These are phyloP conservation scores for Hypomesus transpacificus DNA, from an alignment of 2,113 vertebrate genomes.

Conservation along the genomic window DNA sequence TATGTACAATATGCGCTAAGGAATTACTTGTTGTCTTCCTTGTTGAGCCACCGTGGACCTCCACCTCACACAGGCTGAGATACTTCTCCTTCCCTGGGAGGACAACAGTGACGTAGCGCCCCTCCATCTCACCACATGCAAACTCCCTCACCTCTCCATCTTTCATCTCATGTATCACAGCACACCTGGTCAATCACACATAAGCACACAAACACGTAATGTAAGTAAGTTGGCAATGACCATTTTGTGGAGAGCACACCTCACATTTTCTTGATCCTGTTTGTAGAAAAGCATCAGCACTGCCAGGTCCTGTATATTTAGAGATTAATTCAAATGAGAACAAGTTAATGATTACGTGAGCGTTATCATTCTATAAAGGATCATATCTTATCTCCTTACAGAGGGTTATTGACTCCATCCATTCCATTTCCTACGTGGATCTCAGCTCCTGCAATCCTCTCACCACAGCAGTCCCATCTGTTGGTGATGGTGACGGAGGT, in stretches of 20 bases:
- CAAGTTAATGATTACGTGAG: no score
- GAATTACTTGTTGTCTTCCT: not conserved
- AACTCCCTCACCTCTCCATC: conserved; percentile 7
- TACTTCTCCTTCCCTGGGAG: conserved; percentile 18
- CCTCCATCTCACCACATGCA: conserved; percentile 13
- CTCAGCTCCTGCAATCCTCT: conserved; percentile 36
- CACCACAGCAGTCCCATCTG: conserved; percentile 7
- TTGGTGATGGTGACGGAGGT: conserved; percentile 7
- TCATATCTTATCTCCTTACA: not conserved
- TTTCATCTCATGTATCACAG: conserved; percentile 15
- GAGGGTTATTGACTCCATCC: conserved; percentile 1
- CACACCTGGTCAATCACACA: conserved; percentile 19
- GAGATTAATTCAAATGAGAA: no score
- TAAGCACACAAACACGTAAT: not conserved
- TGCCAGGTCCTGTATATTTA: no score
- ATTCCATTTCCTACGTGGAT: conserved; percentile 46
- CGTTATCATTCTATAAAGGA: no score
- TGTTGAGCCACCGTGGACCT: conserved; percentile 19
- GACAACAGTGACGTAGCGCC: conserved; percentile 18
- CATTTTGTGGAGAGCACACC: no score
- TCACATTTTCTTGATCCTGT: no score
- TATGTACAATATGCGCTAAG: no score
- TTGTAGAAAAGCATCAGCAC: no score
- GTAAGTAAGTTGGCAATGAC: no score
- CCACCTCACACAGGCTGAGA: conserved; percentile 29